phyloP scores from a whole-genome alignment of 2,888 invertebrate genomes.

The Bruchidius siliquastri region DNA sequence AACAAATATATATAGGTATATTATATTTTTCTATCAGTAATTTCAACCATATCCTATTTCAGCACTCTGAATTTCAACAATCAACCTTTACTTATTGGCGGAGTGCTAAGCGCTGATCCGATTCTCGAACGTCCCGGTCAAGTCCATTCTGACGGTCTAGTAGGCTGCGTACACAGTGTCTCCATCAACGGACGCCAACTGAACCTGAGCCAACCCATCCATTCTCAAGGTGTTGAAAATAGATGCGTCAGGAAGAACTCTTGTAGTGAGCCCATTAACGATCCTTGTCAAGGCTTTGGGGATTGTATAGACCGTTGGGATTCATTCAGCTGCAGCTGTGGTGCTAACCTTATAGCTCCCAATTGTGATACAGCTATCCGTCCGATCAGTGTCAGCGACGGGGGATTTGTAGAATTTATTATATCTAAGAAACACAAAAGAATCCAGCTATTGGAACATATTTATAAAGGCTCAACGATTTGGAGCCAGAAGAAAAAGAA shows the following conservation, averaged over 20 bases:
- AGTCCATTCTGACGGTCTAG: constrained; percentile 85
- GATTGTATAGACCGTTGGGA: constrained; percentile 84
- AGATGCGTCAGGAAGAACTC: constrained; percentile 72
- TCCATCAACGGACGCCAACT: constrained; percentile 79
- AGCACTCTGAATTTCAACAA: constrained; percentile 90
- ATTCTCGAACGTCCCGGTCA: constrained; percentile 85
- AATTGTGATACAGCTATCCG: constrained; percentile 76
- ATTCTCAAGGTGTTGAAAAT: constrained; percentile 66
- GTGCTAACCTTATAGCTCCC: constrained; percentile 65
- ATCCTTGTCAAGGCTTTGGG: constrained; percentile 61
- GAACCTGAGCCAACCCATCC: constrained; percentile 73
- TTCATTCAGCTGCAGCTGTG: constrained; percentile 66
- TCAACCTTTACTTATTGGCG: constrained; percentile 80
- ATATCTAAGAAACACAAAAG: constrained; percentile 80
- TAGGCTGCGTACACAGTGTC: constrained; percentile 90
- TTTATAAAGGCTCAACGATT: constrained; percentile 68
- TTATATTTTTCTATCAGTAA: no score
- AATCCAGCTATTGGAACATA: constrained; percentile 77
- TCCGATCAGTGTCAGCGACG: constrained; percentile 73
- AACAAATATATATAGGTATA: no score
- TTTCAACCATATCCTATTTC: constrained; percentile 40
- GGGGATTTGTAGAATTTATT: constrained; percentile 71
- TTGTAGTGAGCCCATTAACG: constrained; percentile 51
- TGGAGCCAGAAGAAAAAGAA: constrained; percentile 52
- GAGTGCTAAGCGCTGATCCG: constrained; percentile 78